These are phyloP conservation scores for Cryptoleucopteryx plumbea DNA, from an alignment of 2,113 vertebrate genomes.

Conservation along the genomic window DNA sequence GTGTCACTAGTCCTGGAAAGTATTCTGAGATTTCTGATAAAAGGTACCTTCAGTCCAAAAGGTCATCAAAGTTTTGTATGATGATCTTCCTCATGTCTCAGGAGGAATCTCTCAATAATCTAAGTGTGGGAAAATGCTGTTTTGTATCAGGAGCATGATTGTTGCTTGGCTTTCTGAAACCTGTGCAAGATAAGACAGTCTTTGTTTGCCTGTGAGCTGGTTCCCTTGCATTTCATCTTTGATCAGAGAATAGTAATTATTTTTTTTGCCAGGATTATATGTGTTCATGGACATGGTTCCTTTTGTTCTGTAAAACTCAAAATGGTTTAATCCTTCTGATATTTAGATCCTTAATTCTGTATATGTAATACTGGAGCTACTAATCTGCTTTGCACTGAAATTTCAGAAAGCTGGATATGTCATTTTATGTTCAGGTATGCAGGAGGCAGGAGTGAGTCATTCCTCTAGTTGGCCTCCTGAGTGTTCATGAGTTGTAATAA, in stretches of 20 bases:
- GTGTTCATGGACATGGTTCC: not conserved
- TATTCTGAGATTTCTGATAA: not conserved
- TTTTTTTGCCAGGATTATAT: not conserved
- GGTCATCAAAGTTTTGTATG: not conserved
- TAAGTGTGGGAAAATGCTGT: not conserved
- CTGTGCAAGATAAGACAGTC: not conserved
- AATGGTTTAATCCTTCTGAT: not conserved
- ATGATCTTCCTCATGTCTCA: not conserved
- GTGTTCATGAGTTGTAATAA: not conserved
- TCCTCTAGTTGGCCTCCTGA: not conserved
- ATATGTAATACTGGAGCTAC: not conserved
- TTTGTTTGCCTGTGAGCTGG: not conserved
- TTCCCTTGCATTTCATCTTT: not conserved
- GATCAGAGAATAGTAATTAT: not conserved
- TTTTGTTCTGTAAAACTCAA: not conserved
- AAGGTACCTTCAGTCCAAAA: not conserved
- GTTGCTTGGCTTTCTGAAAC: not conserved
- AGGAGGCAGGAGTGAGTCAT: conserved; percentile 33
- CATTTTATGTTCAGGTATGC: not conserved
- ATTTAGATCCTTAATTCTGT: not conserved
- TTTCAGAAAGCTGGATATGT: not conserved
- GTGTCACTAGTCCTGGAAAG: not conserved
- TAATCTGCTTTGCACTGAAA: not conserved
- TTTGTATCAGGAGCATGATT: not conserved
- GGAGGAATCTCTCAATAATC: not conserved